Conservation (phyloP, 2,797 vertebrate genomes). For the Acridotheres tristis region DNA sequence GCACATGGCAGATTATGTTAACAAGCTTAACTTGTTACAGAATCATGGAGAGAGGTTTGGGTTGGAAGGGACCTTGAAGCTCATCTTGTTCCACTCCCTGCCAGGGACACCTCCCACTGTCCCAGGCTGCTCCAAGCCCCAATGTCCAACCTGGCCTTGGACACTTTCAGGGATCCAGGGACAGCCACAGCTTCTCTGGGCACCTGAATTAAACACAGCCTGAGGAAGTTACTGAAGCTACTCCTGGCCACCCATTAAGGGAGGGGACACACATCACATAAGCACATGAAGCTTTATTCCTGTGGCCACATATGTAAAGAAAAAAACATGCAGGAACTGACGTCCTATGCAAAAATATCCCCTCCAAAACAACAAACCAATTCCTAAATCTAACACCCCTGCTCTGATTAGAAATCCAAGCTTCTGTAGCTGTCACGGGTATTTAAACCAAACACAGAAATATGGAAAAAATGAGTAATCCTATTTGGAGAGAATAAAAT, state of each 20-base stretch:
- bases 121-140: not conserved
- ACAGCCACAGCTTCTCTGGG: not conserved
- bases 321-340: not conserved
- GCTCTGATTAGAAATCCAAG: slow-evolving; percentile 40
- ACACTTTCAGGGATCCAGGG: not conserved
- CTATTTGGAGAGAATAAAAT: slow-evolving; percentile 40
- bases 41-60: not conserved
- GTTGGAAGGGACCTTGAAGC: not conserved
- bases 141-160: not conserved
- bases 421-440: slow-evolving; percentile 6
- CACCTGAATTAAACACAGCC: not conserved
- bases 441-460: slow-evolving; percentile 56
- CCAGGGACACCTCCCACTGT: not conserved
- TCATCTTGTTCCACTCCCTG: not conserved
- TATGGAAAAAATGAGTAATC: slow-evolving; percentile 63
- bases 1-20: slow-evolving; percentile 60
- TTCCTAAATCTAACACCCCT: not conserved
- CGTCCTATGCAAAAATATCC: not conserved
- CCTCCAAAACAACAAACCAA: not conserved
- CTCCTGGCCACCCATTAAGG: not conserved
- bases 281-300: not conserved
- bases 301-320: not conserved
- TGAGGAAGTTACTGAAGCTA: not conserved
- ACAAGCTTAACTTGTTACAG: slow-evolving; percentile 67
- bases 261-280: not conserved